These are phyloP conservation scores for Microvelia longipes DNA, from an alignment of 1,140 invertebrate genomes.

Conservation along the genomic window DNA sequence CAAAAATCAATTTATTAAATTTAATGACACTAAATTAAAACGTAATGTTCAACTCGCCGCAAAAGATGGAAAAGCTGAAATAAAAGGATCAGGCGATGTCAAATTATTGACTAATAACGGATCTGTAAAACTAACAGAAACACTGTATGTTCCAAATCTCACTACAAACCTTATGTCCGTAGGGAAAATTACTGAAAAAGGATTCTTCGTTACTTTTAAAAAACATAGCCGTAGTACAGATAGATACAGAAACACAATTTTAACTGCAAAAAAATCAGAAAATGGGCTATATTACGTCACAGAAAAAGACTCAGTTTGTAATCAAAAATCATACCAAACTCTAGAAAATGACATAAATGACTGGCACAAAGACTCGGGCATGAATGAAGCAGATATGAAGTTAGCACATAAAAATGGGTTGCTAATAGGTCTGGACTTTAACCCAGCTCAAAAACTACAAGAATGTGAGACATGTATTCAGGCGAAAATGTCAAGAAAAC, in stretches of 20 bases:
- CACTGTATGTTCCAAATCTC: background rate
- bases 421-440: background rate
- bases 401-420: background rate
- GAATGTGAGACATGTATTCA: background rate
- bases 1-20: background rate
- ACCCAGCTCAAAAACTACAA: background rate
- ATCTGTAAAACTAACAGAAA: background rate
- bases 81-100: background rate
- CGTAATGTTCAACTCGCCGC: background rate
- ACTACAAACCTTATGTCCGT: slow-evolving; percentile 4
- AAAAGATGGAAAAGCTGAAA: background rate
- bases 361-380: slow-evolving; percentile 1
- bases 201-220: background rate
- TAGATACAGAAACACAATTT: background rate
- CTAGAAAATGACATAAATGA: background rate
- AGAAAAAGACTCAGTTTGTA: background rate
- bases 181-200: slow-evolving; percentile 1
- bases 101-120: background rate
- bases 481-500: background rate
- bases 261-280: background rate
- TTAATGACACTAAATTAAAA: background rate
- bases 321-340: no score
- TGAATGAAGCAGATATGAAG: background rate
- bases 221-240: background rate
- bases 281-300: background rate